A percentile compares a stretch with the other conserved stretches of the same genome.
Evolutionary conservation across 2,797 vertebrate species (phyloP).

Genomic region (Kryptopterus vitreolus): DNA sequence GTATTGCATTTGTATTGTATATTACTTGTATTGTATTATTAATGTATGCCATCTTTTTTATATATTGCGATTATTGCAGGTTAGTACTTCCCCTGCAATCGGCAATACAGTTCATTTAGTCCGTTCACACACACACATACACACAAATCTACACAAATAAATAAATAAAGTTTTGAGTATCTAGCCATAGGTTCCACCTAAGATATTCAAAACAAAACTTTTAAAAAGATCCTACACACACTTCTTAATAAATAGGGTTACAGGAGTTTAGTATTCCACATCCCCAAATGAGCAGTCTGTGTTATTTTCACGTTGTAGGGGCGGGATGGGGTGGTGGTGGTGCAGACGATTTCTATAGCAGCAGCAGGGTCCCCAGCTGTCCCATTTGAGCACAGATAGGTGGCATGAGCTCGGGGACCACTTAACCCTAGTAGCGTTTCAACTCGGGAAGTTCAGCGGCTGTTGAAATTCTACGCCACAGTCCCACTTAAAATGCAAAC

Average conservation of each 20-base stretch:
- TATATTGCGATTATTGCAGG: neutral
- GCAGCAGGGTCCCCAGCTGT: conserved; percentile 82
- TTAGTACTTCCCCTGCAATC: no score
- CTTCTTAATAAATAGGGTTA: conserved; percentile 63
- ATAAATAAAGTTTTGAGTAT: neutral
- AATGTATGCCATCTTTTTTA: neutral
- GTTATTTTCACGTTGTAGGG: conserved; percentile 42
- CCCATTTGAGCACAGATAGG: conserved; percentile 78
- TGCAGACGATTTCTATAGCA: conserved; percentile 74
- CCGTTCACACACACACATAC: neutral
- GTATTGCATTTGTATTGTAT: no score
- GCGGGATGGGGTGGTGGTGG: conserved; percentile 36
- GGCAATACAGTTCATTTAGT: neutral
- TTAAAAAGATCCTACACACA: conserved; percentile 46
- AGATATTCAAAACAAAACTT: neutral
- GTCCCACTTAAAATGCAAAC: conserved; percentile 82
- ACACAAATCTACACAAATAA: no score
- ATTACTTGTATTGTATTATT: no score
- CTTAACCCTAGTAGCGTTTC: conserved; percentile 81
- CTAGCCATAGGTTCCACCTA: neutral
- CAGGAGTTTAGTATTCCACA: conserved; percentile 9
- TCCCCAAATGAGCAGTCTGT: conserved; percentile 35
- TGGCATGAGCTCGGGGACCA: conserved; percentile 80
- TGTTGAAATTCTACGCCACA: conserved; percentile 73
- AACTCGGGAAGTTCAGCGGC: conserved; percentile 80